A percentile compares a stretch with the other conserved stretches of the same genome.
These are phyloP conservation scores for Tinea trinotella DNA, from an alignment of 2,888 invertebrate genomes.

Conservation along the genomic window DNA sequence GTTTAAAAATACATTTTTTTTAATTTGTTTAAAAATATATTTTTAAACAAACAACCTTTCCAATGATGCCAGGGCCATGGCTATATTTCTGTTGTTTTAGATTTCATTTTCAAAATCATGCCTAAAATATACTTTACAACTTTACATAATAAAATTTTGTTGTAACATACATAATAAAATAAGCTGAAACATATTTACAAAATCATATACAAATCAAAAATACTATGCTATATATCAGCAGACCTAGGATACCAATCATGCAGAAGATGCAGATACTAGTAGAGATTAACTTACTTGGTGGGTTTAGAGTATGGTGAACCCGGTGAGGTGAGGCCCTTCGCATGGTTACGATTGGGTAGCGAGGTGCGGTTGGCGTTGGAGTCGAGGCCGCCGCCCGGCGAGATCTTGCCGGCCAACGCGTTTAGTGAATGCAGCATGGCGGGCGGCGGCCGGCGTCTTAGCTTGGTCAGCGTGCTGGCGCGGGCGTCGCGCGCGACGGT, in stretches of 20 bases:
- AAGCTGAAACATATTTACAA: too few species aligned
- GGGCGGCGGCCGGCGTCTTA: constrained; percentile 75
- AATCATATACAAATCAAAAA: too few species aligned
- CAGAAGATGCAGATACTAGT: neutral
- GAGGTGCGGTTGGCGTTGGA: constrained; percentile 78
- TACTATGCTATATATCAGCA: neutral
- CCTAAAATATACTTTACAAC: too few species aligned
- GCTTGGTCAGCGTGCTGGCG: constrained; percentile 64
- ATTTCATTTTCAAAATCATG: too few species aligned
- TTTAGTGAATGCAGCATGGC: constrained; percentile 89
- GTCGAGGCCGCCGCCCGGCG: constrained; percentile 82
- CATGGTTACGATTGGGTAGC: constrained; percentile 67
- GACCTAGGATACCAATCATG: neutral
- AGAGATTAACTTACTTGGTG: constrained; percentile 48
- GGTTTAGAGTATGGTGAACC: constrained; percentile 65
- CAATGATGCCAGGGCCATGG: too few species aligned
- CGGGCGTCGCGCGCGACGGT: constrained; percentile 19
- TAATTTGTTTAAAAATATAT: too few species aligned
- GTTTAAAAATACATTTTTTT: too few species aligned
- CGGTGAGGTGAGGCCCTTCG: constrained; percentile 43
- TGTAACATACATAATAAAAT: too few species aligned
- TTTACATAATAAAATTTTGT: too few species aligned
- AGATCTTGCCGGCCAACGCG: constrained; percentile 91
- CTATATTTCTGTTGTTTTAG: too few species aligned
- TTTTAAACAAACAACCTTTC: too few species aligned